phyloP scores from a whole-genome alignment of 2,113 vertebrate genomes.

The Myodes glareolus region DNA sequence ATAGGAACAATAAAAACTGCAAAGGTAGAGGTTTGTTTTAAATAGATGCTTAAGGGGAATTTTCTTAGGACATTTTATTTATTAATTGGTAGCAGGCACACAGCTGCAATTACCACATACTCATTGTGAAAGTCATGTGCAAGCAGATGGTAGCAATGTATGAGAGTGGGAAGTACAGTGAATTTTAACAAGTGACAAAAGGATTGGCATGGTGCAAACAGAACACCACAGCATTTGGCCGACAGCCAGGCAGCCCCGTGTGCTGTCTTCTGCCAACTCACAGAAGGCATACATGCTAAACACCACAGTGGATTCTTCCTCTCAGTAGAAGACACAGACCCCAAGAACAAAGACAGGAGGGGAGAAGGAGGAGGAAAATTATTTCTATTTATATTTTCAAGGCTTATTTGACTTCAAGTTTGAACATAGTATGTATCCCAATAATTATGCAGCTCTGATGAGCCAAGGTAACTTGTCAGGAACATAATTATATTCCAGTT shows the following conservation, averaged over 20 bases:
- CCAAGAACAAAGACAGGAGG: neutral
- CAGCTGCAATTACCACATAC: constrained; percentile 72
- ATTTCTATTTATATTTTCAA: neutral
- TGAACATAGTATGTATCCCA: neutral
- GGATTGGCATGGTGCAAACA: constrained; percentile 65
- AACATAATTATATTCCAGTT: neutral
- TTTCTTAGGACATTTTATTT: constrained; percentile 48
- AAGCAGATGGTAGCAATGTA: constrained; percentile 77
- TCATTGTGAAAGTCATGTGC: constrained; percentile 70
- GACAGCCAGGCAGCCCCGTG: neutral
- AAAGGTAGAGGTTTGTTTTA: neutral
- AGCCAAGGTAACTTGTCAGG: neutral
- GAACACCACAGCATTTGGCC: constrained; percentile 34
- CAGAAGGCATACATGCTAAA: constrained; percentile 47
- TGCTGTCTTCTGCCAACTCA: constrained; percentile 3
- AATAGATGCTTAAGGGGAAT: constrained; percentile 41
- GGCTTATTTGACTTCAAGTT: neutral
- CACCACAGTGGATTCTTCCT: neutral
- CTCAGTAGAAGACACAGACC: constrained; percentile 15
- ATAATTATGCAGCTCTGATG: too few species aligned
- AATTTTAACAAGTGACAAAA: constrained; percentile 80
- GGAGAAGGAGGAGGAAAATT: neutral
- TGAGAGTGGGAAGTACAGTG: constrained; percentile 68
- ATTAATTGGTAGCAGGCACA: constrained; percentile 67
- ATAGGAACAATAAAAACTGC: neutral